Evolutionary conservation across 2,888 invertebrate species (phyloP).

Genomic region (Sicus ferrugineus): DNA sequence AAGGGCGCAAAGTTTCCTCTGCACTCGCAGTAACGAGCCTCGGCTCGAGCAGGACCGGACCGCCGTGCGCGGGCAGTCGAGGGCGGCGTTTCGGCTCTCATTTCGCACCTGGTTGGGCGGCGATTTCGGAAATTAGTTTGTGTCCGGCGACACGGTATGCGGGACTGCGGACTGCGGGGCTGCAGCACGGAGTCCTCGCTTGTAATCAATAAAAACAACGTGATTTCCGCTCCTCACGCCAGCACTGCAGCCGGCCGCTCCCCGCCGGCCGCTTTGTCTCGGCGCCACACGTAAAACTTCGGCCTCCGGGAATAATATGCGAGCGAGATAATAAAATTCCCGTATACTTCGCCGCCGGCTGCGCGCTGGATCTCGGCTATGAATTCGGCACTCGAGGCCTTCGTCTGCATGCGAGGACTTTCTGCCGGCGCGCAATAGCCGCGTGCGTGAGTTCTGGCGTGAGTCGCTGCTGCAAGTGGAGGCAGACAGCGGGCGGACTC

Average conservation of each 20-base stretch:
- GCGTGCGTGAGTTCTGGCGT: background rate
- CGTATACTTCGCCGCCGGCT: conserved; percentile 20
- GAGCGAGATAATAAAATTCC: conserved; percentile 35
- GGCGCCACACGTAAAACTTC: conserved; percentile 11
- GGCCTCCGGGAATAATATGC: conserved; percentile 24
- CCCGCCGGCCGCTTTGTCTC: background rate
- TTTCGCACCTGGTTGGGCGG: background rate
- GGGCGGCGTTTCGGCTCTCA: too few species aligned
- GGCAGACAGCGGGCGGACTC: background rate
- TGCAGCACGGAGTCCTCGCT: too few species aligned
- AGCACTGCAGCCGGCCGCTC: background rate
- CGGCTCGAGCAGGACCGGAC: background rate
- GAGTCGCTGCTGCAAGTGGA: background rate
- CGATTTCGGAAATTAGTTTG: background rate
- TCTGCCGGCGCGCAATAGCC: background rate
- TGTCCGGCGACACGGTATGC: too few species aligned
- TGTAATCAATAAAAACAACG: too few species aligned
- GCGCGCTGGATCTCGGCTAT: background rate
- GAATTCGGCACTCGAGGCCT: background rate
- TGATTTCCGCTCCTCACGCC: background rate
- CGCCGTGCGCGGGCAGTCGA: background rate
- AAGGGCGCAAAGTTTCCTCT: conserved; percentile 18
- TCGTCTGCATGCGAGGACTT: background rate
- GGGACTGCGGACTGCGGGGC: too few species aligned
- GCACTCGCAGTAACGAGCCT: conserved; percentile 20